Conservation (phyloP, 2,113 vertebrate genomes). For the Psilopsiagon aurifrons region DNA sequence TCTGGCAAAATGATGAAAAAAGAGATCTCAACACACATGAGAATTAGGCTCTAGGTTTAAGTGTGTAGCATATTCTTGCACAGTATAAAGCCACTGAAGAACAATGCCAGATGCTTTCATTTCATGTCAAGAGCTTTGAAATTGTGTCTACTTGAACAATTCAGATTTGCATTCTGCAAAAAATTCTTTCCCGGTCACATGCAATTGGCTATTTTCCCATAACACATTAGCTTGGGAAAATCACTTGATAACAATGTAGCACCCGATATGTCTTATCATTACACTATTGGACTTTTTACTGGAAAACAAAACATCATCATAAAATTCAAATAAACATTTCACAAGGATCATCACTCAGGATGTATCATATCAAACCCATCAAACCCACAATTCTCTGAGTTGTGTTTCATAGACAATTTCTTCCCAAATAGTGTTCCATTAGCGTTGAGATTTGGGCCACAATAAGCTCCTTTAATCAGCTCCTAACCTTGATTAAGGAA, state of each 20-base stretch:
- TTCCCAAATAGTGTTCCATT: conserved; percentile 36
- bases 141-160: not conserved
- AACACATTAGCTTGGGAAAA: not conserved
- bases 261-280: not conserved
- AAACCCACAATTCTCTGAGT: not conserved
- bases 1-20: not conserved
- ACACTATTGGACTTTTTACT: not conserved
- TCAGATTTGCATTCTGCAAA: not conserved
- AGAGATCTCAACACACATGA: not conserved
- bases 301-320: not conserved
- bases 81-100: not conserved
- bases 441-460: not conserved
- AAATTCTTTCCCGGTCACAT: not conserved
- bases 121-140: not conserved
- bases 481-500: not conserved
- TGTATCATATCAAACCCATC: not conserved
- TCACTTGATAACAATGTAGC: not conserved
- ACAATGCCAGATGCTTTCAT: not conserved
- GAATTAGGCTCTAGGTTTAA: not conserved
- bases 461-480: not conserved
- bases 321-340: conserved; percentile 33
- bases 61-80: not conserved
- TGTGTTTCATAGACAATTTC: not conserved
- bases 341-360: not conserved
- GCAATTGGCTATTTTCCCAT: not conserved